Percentiles rank a stretch among this genome's conserved stretches.
phyloP scores from a whole-genome alignment of 2,113 vertebrate genomes.

The Recurvirostra avosetta region DNA sequence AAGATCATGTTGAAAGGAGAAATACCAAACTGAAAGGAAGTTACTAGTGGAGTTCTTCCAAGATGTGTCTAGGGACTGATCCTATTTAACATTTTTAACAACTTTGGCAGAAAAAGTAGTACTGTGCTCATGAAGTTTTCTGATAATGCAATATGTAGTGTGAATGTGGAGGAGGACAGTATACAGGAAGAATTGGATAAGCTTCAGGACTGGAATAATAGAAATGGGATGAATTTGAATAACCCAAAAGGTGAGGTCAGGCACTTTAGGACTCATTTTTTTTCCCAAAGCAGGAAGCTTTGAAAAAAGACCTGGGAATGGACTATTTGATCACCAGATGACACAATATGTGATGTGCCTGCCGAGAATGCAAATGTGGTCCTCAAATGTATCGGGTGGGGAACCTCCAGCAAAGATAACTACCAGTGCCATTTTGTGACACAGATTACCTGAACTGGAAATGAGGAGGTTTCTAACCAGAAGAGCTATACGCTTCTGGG shows the following conservation, averaged over 20 bases:
- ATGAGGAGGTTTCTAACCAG: background rate
- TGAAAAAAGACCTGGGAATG: background rate
- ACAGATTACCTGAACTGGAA: background rate
- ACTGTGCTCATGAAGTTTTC: slow-evolving; percentile 47
- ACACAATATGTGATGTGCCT: background rate
- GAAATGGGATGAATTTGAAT: slow-evolving; percentile 36
- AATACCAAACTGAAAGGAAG: slow-evolving; percentile 58
- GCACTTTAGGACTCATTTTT: background rate
- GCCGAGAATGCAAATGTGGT: background rate
- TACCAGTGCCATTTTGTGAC: background rate
- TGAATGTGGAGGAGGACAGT: slow-evolving; percentile 59
- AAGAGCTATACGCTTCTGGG: background rate
- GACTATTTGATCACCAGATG: background rate
- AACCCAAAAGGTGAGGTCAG: slow-evolving; percentile 41
- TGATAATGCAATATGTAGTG: slow-evolving; percentile 67
- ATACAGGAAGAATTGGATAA: slow-evolving; percentile 43
- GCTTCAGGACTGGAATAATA: slow-evolving; percentile 36
- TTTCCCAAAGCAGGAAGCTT: background rate
- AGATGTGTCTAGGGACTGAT: slow-evolving; percentile 52
- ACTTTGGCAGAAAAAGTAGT: slow-evolving; percentile 55
- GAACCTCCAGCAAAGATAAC: background rate
- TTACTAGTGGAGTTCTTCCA: slow-evolving; percentile 59
- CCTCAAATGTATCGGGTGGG: background rate
- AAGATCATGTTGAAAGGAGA: slow-evolving; percentile 37
- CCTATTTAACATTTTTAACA: slow-evolving; percentile 65